Conservation (phyloP, 2,113 vertebrate genomes). For the Microtus pennsylvanicus region DNA sequence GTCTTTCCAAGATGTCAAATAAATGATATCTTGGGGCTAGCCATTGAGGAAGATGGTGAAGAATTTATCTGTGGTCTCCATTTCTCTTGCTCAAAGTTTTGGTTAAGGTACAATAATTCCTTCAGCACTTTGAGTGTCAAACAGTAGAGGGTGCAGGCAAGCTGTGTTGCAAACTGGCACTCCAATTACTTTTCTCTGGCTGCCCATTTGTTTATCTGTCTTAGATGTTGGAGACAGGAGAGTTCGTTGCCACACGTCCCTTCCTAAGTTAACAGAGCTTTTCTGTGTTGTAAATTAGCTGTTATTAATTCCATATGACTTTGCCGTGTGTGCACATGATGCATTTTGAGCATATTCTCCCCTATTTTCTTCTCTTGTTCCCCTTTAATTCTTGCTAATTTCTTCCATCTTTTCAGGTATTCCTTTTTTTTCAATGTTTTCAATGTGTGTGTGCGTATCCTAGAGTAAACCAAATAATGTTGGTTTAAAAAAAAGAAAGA, state of each 20-base stretch:
- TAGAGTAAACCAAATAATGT: background rate
- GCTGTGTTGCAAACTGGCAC: background rate
- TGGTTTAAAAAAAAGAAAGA: background rate
- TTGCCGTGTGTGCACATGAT: background rate
- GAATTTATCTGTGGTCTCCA: background rate
- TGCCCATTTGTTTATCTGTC: background rate
- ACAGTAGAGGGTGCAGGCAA: background rate
- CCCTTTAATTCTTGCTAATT: background rate
- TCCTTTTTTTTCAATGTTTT: background rate
- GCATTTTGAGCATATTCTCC: background rate
- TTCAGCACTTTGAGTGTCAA: background rate
- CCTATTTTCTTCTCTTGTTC: background rate
- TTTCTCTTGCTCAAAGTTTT: background rate
- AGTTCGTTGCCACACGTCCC: background rate
- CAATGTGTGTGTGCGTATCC: background rate
- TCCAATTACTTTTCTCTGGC: background rate
- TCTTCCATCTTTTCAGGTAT: background rate
- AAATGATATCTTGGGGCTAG: background rate
- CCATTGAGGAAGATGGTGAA: background rate
- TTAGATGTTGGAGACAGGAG: background rate
- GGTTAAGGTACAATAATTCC: background rate
- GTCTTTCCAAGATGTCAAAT: background rate
- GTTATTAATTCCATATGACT: background rate
- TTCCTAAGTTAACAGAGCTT: background rate
- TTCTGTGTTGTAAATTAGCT: background rate